Percentiles rank a stretch among this genome's conserved stretches.
phyloP scores from a whole-genome alignment of 2,888 invertebrate species.

The Callyntrura guangdongensis region DNA sequence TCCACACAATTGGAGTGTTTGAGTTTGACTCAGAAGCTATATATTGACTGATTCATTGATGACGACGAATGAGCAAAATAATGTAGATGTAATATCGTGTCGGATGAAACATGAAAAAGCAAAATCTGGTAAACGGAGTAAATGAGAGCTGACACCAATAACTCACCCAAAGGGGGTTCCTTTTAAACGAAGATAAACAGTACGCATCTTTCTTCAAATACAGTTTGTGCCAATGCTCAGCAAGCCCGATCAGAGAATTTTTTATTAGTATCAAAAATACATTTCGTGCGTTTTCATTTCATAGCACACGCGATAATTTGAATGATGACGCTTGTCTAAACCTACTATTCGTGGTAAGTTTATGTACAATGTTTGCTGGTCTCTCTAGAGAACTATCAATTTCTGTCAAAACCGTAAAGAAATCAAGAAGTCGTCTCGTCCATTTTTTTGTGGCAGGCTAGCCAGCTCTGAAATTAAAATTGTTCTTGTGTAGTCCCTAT shows the following conservation, averaged over 20 bases:
- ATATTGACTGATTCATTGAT: no score
- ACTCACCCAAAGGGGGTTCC: conserved; percentile 63
- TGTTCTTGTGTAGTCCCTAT: not conserved
- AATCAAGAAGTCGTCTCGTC: conserved; percentile 66
- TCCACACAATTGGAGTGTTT: not conserved
- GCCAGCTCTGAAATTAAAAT: not conserved
- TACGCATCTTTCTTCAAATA: not conserved
- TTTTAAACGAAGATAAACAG: not conserved
- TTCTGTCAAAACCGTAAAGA: conserved; percentile 65
- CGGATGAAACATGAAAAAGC: conserved; percentile 30
- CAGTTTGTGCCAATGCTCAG: no score
- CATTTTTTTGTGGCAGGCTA: not conserved
- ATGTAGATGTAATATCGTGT: not conserved
- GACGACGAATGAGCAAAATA: not conserved
- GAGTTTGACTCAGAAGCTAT: not conserved
- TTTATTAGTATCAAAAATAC: not conserved
- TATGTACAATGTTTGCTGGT: conserved; percentile 37
- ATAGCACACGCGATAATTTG: conserved; percentile 69
- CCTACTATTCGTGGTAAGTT: conserved; percentile 45
- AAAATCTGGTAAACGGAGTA: conserved; percentile 59
- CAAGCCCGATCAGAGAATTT: not conserved
- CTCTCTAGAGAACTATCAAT: conserved; percentile 70
- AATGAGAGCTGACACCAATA: conserved; percentile 68
- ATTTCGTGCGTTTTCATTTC: not conserved
- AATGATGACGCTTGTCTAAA: conserved; percentile 66